Evolutionary conservation across 2,888 invertebrate genomes (phyloP), one percentile per base, ranked within the genome.

Genomic region (Frankliniella intonsa): DNA sequence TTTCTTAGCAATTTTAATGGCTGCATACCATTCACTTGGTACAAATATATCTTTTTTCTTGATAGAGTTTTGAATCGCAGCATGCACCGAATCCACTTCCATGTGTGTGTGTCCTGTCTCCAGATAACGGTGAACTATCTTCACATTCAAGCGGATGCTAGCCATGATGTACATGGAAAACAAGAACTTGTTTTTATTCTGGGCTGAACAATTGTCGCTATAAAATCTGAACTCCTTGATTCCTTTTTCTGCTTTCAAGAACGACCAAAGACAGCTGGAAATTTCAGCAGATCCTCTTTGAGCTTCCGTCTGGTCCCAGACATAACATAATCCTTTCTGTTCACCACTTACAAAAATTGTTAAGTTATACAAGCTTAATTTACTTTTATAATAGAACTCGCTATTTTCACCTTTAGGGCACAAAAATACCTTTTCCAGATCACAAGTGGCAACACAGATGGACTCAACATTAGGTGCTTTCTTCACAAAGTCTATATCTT

Each of bases 311-410:
- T 62, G 62, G 19, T 62, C 62, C 62, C 62, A 62, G 5, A 62
- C 62, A 19, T 17, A 62, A 19, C 19, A 17, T 11, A 62, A 17
- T 7, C 62, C 62, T 19, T 62, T 10, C 62, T 62, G 62, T 19
- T 17, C 62, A 17, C 62, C 62, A 62, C 62, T 62, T 62, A 62
- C 62, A 62, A 62, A 62, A 85, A 81, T n/a, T n/a, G 85, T 86
- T 80, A 86, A 83, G 83, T 86, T 85, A 81, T 85, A 85, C 62
- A 84, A 81, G 82, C 82, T 83, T 82, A 84, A 83, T 81, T 85
- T 85, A 80, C 83, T 84, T 84, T 83, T 83, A 83, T 86, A 85
- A 82, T 84, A 85, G 82, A 84, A 85, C 49, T 81, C 83, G 55
- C 84, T 83, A 79, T 85, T 83, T 83, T 84, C 84, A 81, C 85